phyloP scores from a whole-genome alignment of 2,888 invertebrate species.

The Thumatha senex region DNA sequence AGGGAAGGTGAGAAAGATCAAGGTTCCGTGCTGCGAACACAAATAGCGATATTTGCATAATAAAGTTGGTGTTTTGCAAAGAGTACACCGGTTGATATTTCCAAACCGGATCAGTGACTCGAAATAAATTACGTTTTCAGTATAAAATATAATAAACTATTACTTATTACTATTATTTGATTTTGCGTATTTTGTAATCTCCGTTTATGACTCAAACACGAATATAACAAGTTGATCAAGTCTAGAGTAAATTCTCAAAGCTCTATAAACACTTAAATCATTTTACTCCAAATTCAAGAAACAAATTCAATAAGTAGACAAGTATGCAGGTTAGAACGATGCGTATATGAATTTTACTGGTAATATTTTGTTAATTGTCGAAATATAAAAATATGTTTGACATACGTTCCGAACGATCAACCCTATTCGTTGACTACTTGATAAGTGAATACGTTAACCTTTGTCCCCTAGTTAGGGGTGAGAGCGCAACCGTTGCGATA shows the following conservation, averaged over 20 bases:
- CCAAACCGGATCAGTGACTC: constrained; percentile 55
- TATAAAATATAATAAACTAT: constrained; percentile 13
- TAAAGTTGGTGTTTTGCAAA: constrained; percentile 47
- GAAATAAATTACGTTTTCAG: constrained; percentile 32
- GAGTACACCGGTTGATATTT: constrained; percentile 73
- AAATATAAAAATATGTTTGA: constrained; percentile 6
- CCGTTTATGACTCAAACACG: too few species aligned
- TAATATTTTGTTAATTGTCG: not conserved
- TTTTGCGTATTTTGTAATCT: not conserved
- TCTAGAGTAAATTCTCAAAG: too few species aligned
- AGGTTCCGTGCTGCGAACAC: constrained; percentile 45
- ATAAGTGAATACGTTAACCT: constrained; percentile 74
- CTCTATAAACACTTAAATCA: too few species aligned
- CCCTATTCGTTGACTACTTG: constrained; percentile 47
- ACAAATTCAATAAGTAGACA: too few species aligned
- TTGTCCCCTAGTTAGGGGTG: constrained; percentile 52
- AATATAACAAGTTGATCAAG: too few species aligned
- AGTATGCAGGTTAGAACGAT: too few species aligned
- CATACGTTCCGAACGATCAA: constrained; percentile 27
- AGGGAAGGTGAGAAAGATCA: constrained; percentile 70
- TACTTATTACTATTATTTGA: not conserved
- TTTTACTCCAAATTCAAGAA: too few species aligned
- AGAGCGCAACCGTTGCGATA: constrained; percentile 55
- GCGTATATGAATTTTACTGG: too few species aligned
- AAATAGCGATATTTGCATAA: constrained; percentile 66